Base-by-base conservation (phyloP, 2,797 vertebrate species). In the Muscicapa striata region DNA sequence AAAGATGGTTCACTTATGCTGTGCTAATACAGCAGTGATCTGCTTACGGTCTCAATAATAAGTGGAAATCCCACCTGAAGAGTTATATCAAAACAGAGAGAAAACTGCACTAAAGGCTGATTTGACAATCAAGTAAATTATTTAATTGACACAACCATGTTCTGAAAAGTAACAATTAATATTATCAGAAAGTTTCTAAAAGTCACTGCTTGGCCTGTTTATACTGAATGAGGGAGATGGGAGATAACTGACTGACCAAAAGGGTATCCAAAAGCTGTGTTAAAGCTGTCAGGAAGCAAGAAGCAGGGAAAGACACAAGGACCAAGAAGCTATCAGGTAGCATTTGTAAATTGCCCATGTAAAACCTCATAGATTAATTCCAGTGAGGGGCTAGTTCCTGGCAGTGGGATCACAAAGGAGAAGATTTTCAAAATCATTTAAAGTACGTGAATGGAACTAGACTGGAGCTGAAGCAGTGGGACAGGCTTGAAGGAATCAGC, bases 341-440 rank as follows among this genome's bases (percentile, higher is more conserved):
- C 11, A 52, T 10, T 36, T 45, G 38, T 83, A 84, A 92, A 67
- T 64, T 89, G 30, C 16, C 67, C 7, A 1, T 62, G 36, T 84
- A 93, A 78, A 95, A 62, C 45, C 84, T 16, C 38, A 73, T 38
- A 55, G 76, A 93, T 87, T 94, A 78, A 82, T 49, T 93, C 62
- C 72, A 95, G 54, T 30, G 77, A 87, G 62, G 63, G 91, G 63
- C 63, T 55, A 78, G 77, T 40, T 95, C 75, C 72, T 95, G 87
- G 84, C 36, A 89, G 74, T 34, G 38, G 23, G 55, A 93, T 86
- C 81, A 89, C 89, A 92, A 92, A 93, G 51, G 46, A 83, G n/a
- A 94, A 96, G 40, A 58, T 74, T 86, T 86, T 90, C 29, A 90
- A 76, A 93, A 88, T 74, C 2, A 55, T 85, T 95, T 87, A 62